These are phyloP conservation scores for Leucozona laternaria DNA, from an alignment of 2,888 invertebrate species.

Conservation along the genomic window DNA sequence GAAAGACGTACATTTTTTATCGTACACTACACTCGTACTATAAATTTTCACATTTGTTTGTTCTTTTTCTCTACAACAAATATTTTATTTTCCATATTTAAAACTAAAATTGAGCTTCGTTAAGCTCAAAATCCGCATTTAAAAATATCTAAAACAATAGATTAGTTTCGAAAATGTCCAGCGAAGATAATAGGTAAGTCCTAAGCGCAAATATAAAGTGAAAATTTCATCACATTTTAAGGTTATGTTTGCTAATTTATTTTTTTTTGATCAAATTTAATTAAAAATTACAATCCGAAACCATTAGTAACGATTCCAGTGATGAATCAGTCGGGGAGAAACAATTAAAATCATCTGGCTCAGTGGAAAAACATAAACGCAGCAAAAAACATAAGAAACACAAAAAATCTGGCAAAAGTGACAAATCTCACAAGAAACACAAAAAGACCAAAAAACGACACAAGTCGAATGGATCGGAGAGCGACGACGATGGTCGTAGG, in stretches of 20 bases:
- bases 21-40: neutral
- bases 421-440: constrained; percentile 86
- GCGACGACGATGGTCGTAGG: constrained; percentile 74
- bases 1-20: constrained; percentile 35
- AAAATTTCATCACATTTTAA: constrained; percentile 27
- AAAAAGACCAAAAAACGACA: constrained; percentile 86
- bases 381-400: constrained; percentile 88
- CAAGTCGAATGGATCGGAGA: constrained; percentile 80
- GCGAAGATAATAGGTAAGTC: constrained; percentile 70
- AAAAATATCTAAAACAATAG: neutral
- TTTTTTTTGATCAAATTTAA: constrained; percentile 36
- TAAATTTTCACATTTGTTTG: constrained; percentile 66
- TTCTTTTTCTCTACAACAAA: constrained; percentile 55
- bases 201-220: neutral
- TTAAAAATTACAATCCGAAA: constrained; percentile 2
- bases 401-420: constrained; percentile 86
- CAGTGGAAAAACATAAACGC: constrained; percentile 85
- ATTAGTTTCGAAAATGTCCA: constrained; percentile 64
- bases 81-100: constrained; percentile 17
- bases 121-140: neutral
- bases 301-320: constrained; percentile 80
- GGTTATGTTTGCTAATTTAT: constrained; percentile 58
- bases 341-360: constrained; percentile 77
- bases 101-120: neutral
- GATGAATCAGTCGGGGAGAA: constrained; percentile 79